phyloP scores from a whole-genome alignment of 35 echinoderm and acorn worm species.

The Ophioderma brevispina region DNA sequence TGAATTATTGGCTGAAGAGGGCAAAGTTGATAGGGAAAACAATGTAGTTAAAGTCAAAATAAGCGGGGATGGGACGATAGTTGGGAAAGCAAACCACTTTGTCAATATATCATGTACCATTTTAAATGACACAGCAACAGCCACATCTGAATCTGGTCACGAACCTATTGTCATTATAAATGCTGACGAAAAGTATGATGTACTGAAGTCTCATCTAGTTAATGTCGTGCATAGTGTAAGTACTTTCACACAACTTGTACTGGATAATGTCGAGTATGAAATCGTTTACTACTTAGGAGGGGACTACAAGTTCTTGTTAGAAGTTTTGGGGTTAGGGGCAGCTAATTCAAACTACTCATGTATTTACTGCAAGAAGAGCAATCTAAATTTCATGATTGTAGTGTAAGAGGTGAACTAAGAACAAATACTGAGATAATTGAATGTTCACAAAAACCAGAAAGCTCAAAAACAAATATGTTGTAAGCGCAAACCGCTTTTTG shows the following conservation, averaged over 20 bases:
- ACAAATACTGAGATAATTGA: neutral
- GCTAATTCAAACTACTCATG: constrained; percentile 44
- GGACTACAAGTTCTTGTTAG: constrained; percentile 31
- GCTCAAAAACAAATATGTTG: constrained; percentile 58
- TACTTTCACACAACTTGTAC: neutral
- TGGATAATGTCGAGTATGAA: neutral
- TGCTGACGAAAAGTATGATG: constrained; percentile 24
- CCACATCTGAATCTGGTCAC: neutral
- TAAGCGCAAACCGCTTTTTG: constrained; percentile 40
- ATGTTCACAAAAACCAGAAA: neutral
- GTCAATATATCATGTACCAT: constrained; percentile 14
- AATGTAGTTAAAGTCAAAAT: neutral
- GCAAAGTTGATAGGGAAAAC: neutral
- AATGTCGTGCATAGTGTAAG: constrained; percentile 1
- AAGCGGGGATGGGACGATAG: constrained; percentile 37
- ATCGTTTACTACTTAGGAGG: constrained; percentile 23
- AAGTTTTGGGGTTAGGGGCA: constrained; percentile 20
- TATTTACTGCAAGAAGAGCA: neutral
- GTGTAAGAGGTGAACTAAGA: neutral
- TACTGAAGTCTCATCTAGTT: constrained; percentile 11
- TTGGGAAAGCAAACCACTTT: constrained; percentile 15
- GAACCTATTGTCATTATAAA: constrained; percentile 6
- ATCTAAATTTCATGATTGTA: neutral
- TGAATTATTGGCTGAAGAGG: neutral
- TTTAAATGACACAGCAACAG: neutral